These are phyloP conservation scores for Myiopsitta monachus DNA, from an alignment of 2,113 vertebrate species.

Conservation along the genomic window DNA sequence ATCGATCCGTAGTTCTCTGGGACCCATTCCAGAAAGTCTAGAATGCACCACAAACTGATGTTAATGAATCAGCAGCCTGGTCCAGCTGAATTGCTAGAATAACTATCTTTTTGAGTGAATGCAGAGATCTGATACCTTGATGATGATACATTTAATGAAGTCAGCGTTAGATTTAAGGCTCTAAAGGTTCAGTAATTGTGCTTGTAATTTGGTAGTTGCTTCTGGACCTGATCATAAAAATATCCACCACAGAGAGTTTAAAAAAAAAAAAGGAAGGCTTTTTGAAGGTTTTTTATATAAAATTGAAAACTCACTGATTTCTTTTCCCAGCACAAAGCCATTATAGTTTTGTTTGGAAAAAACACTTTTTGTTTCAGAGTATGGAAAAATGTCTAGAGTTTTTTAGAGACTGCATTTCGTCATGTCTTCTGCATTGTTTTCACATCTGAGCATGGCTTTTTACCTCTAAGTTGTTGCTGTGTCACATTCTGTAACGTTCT, in stretches of 20 bases:
- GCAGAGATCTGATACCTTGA: neutral
- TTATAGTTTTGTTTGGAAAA: neutral
- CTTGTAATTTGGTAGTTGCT: neutral
- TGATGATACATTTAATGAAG: neutral
- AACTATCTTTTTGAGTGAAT: fast-evolving
- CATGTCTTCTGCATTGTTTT: neutral
- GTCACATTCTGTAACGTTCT: neutral
- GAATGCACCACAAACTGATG: neutral
- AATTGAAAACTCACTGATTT: neutral
- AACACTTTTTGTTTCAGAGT: neutral
- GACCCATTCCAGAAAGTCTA: neutral
- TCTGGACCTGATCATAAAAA: neutral
- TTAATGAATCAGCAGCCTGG: neutral
- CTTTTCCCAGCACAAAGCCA: neutral
- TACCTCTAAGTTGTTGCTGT: neutral
- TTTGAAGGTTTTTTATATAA: neutral
- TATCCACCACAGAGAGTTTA: neutral
- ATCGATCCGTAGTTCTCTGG: neutral
- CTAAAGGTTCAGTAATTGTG: neutral
- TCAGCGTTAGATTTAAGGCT: neutral
- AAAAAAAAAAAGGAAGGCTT: fast-evolving
- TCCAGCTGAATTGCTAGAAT: neutral
- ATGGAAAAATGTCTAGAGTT: neutral
- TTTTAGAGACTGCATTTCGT: neutral
- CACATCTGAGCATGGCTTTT: neutral